Evolutionary conservation across 1,140 invertebrate species (phyloP), one percentile per base, ranked within the genome.

Genomic region (Bombus superbus): DNA sequence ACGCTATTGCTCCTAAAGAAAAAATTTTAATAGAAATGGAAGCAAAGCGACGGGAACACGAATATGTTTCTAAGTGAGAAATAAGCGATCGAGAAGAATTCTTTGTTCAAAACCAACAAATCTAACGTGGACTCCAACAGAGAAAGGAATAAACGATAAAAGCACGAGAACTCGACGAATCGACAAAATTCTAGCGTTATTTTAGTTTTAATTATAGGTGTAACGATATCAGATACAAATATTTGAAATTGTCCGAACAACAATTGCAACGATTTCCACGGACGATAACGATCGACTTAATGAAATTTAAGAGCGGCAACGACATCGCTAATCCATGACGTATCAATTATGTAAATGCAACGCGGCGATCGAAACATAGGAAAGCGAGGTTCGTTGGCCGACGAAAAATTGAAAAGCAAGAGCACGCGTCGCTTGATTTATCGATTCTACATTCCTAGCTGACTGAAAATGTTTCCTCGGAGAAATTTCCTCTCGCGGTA

Each of bases 401-500:
- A 47, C n/a, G 32, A n/a, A 79, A 79, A 79, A 79, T 79, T 64
- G 69, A 72, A 44, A 81, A 57, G 79, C 79, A 81, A 72, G 53
- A 72, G 64, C 66, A 44, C 40, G 32, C 42, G 40, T 44, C 77
- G 62, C n/a, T 72, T 62, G 80, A 81, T 81, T 81, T 81, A 72
- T 81, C 53, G 53, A 28, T 53, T 44, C 28, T 69, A 62, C 73
- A 64, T 59, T 74, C 40, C 69, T 10, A 72, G 40, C 40, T 32
- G 69, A n/a, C 38, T 81, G 40, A 64, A 42, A 44, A 79, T 68
- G 68, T 79, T 81, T 62, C 80, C 38, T 81, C 53, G 38, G 69
- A 73, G 80, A 81, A 81, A 81, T 73, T 73, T 32, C 25, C 69
- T 73, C 25, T 10, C 32, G 15, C 32, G 8, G 18, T 53, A 53